phyloP scores from a whole-genome alignment of 1,140 invertebrate genomes.

The Zaprionus inermis region DNA sequence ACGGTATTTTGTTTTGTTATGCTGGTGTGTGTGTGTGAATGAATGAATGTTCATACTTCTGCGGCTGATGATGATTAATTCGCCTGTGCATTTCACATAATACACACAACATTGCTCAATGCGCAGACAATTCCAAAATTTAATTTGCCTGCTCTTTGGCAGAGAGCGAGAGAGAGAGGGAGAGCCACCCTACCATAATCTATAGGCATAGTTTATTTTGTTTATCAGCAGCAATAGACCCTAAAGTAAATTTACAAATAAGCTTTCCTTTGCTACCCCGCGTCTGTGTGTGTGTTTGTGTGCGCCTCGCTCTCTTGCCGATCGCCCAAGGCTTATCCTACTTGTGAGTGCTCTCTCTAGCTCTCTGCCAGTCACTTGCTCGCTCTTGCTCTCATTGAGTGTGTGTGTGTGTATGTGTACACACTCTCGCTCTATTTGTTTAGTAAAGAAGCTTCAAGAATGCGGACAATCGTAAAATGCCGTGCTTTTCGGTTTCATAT shows the following conservation, averaged over 20 bases:
- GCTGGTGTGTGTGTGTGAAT: background rate
- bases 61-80: constrained; percentile 68
- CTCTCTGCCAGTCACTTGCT: background rate
- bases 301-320: constrained; percentile 21
- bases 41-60: background rate
- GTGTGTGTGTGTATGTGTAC: constrained; percentile 6
- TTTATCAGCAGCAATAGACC: constrained; percentile 52
- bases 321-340: constrained; percentile 38
- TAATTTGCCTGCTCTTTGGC: constrained; percentile 24
- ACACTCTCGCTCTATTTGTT: constrained; percentile 26
- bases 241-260: constrained; percentile 51
- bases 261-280: constrained; percentile 29
- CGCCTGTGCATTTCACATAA: constrained; percentile 59
- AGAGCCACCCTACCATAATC: constrained; percentile 33
- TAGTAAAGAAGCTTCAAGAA: constrained; percentile 59
- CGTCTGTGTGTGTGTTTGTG: background rate
- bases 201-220: constrained; percentile 62
- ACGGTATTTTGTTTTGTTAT: background rate
- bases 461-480: constrained; percentile 33
- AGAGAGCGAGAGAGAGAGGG: constrained; percentile 1
- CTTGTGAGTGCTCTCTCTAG: constrained; percentile 28
- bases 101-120: constrained; percentile 44
- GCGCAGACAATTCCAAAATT: constrained; percentile 17
- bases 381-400: constrained; percentile 10
- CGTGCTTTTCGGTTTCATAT: constrained; percentile 24